Conservation (phyloP, 1,140 invertebrate species). For the Coboldia fuscipes region DNA sequence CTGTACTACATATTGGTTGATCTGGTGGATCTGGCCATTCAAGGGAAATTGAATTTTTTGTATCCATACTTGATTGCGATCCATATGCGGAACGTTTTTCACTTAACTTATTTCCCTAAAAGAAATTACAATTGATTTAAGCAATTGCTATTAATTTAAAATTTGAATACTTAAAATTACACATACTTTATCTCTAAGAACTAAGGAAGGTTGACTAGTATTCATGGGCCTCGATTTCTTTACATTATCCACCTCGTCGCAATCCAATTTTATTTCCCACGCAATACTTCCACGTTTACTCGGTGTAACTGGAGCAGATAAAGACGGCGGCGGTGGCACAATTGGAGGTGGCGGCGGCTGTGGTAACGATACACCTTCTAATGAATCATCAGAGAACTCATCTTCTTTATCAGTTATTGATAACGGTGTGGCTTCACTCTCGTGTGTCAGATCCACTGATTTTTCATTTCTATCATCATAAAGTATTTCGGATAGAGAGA, state of each 20-base stretch:
- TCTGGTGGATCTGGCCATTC: conserved; percentile 43
- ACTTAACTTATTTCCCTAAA: too few species aligned
- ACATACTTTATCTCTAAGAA: background rate
- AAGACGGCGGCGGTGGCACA: conserved; percentile 27
- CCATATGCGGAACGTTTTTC: too few species aligned
- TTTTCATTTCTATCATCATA: too few species aligned
- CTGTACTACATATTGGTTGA: conserved; percentile 36
- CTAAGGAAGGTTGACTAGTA: background rate
- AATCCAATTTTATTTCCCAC: conserved; percentile 50
- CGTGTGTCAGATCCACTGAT: conserved; percentile 3
- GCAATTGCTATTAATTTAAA: too few species aligned
- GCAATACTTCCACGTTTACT: conserved; percentile 57
- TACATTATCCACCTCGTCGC: conserved; percentile 3
- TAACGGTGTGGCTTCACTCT: conserved; percentile 2
- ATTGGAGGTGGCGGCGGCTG: conserved; percentile 27
- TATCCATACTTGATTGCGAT: too few species aligned
- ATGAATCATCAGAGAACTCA: conserved; percentile 60
- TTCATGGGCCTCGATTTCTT: conserved; percentile 1
- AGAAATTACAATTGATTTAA: too few species aligned
- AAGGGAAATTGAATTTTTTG: conserved; percentile 19
- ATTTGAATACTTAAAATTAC: too few species aligned
- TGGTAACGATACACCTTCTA: conserved; percentile 46
- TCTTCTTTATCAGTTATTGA: conserved; percentile 7
- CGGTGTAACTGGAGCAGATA: conserved; percentile 26
- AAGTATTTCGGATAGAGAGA: too few species aligned